Percentiles rank a stretch among this genome's conserved stretches.
Conservation (phyloP, 1,140 invertebrate genomes). For the Pinna nobilis region DNA sequence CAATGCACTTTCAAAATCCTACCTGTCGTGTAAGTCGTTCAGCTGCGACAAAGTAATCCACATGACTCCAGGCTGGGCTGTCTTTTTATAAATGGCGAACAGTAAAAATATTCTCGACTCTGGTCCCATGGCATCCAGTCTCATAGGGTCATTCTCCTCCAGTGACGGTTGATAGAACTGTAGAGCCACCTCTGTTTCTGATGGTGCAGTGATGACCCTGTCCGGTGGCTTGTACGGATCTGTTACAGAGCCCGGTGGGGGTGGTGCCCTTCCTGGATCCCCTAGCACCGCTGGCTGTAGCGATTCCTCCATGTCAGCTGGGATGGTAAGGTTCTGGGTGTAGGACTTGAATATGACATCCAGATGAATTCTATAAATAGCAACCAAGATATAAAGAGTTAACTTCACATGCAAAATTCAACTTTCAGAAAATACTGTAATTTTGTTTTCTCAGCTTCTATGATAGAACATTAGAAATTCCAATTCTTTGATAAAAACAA, state of each 20-base stretch:
- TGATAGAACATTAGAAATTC: too few species aligned
- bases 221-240: slow-evolving; percentile 51
- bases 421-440: not conserved
- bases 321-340: slow-evolving; percentile 49
- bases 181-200: slow-evolving; percentile 53
- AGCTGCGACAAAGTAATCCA: slow-evolving; percentile 68
- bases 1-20: too few species aligned
- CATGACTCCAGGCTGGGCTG: slow-evolving; percentile 42
- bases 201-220: slow-evolving; percentile 46
- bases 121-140: slow-evolving; percentile 49
- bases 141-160: slow-evolving; percentile 55
- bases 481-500: too few species aligned
- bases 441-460: not conserved
- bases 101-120: slow-evolving; percentile 59
- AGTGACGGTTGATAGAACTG: slow-evolving; percentile 70
- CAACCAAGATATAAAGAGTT: not conserved
- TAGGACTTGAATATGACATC: slow-evolving; percentile 59
- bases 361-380: slow-evolving; percentile 36
- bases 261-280: slow-evolving; percentile 36
- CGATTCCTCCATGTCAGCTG: slow-evolving; percentile 41
- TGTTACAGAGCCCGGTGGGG: slow-evolving; percentile 53
- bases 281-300: slow-evolving; percentile 11
- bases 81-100: slow-evolving; percentile 59
- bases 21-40: slow-evolving; percentile 71
- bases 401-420: not conserved